Evolutionary conservation across 2,888 invertebrate genomes (phyloP).

Genomic region (Adelognathus sp.): DNA sequence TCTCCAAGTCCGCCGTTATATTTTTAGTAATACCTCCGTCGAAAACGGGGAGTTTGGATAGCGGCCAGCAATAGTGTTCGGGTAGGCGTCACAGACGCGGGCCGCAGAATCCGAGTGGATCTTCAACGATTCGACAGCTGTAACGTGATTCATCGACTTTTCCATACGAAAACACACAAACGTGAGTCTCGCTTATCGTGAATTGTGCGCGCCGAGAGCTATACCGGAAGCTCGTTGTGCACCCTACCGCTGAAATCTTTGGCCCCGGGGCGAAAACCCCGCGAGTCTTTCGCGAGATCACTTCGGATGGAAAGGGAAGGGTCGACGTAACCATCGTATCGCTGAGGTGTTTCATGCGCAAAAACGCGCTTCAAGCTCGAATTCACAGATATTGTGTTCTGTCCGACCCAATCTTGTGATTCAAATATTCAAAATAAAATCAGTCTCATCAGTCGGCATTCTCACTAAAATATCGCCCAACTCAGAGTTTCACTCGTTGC

Average conservation of each 20-base stretch:
- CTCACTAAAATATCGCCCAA: background rate
- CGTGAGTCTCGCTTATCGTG: slow-evolving; percentile 44
- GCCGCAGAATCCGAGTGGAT: slow-evolving; percentile 42
- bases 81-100: slow-evolving; percentile 12
- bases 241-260: slow-evolving; percentile 14
- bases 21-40: slow-evolving; percentile 56
- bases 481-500: background rate
- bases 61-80: slow-evolving; percentile 48
- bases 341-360: background rate
- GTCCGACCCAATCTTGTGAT: slow-evolving; percentile 38
- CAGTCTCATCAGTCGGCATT: slow-evolving; percentile 23
- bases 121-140: slow-evolving; percentile 52
- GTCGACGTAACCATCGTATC: background rate
- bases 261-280: background rate
- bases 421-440: slow-evolving; percentile 44
- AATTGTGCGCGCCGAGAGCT: background rate
- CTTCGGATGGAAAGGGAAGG: background rate
- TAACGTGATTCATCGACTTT: slow-evolving; percentile 51
- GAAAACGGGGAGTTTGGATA: slow-evolving; percentile 54
- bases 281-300: background rate
- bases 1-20: slow-evolving; percentile 43
- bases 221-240: slow-evolving; percentile 16
- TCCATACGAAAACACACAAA: slow-evolving; percentile 39
- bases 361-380: background rate
- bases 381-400: background rate